Percentiles rank a stretch among this genome's conserved stretches.
Conservation (phyloP, 1,140 invertebrate genomes). For the Planococcus citri region DNA sequence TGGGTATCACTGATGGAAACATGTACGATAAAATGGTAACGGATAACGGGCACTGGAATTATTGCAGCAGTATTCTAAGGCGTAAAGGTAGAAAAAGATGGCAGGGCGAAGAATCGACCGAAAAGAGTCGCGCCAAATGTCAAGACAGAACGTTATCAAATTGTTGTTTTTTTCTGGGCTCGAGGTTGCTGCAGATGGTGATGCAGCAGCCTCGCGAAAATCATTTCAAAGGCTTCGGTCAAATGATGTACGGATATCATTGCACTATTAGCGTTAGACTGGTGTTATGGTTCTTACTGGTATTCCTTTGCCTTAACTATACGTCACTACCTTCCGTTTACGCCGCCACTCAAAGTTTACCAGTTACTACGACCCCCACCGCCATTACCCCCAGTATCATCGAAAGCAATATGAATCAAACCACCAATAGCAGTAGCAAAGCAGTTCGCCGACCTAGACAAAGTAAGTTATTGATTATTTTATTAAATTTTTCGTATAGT, state of each 20-base stretch:
- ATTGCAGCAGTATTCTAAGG: background rate
- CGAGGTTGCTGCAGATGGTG: background rate
- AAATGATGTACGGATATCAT: background rate
- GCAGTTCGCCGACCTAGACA: too few species aligned
- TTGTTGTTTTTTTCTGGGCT: background rate
- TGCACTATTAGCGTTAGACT: background rate
- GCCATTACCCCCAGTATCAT: background rate
- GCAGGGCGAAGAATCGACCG: background rate
- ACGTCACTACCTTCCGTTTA: background rate
- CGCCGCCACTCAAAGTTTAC: background rate
- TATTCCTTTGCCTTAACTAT: background rate
- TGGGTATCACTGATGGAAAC: background rate
- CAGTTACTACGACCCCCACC: background rate
- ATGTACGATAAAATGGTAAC: constrained; percentile 6
- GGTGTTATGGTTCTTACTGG: background rate
- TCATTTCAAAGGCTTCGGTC: background rate
- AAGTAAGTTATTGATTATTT: too few species aligned
- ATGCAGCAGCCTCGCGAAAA: background rate
- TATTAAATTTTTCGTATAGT: too few species aligned
- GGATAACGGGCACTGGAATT: constrained; percentile 13
- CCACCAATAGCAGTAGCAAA: too few species aligned
- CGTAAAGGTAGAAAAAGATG: constrained; percentile 17
- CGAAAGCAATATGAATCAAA: background rate
- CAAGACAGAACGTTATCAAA: too few species aligned
- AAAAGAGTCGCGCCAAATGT: background rate